Evolutionary conservation across 2,113 vertebrate species (phyloP), one percentile per base, ranked within the genome.

Genomic region (Elgaria multicarinata): DNA sequence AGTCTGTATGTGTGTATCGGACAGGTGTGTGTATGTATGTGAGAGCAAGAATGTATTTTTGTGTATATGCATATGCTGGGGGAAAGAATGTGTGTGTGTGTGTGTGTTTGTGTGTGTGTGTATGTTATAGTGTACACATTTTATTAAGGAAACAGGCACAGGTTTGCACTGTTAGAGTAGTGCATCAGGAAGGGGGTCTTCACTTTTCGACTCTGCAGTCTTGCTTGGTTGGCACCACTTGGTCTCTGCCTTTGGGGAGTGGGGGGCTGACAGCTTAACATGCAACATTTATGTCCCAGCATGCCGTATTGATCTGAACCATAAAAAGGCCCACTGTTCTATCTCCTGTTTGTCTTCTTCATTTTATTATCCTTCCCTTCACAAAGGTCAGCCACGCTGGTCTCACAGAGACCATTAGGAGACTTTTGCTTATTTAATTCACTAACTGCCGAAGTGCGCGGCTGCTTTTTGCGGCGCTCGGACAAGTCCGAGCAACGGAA

Each of bases 361-460:
- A 93, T 94, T 95, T 94, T 95, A 95, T 96, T 96, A 95, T 95
- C 94, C 93, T 96, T 96, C 87, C 93, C 93, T 93, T 91, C 89
- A 82, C 76, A 89, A 93, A 95, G 95, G 95, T 97, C 95, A 96
- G 93, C 64, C 2, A 89, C 86, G 86, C 92, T 88, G 85, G 88
- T 93, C 94, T 93, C 92, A 76, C 86, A 89, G 93, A 94, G 94
- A 94, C 95, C 95, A 94, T 95, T 93, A 93, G 95, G 93, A 94
- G 91, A 93, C 92, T 95, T 96, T 95, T 94, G 94, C 95, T 96
- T 95, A 95, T 96, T 97, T 95, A 96, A 95, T 95, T 93, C 96
- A 94, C 92, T 93, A 87, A 87, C 93, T 91, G 91, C 92, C 86
- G 90, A 96, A 94, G 93, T 95, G 94, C 87, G 78, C 22, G 72